phyloP scores from a whole-genome alignment of 2,888 invertebrate species.

The Lordiphosa andalusiaca region DNA sequence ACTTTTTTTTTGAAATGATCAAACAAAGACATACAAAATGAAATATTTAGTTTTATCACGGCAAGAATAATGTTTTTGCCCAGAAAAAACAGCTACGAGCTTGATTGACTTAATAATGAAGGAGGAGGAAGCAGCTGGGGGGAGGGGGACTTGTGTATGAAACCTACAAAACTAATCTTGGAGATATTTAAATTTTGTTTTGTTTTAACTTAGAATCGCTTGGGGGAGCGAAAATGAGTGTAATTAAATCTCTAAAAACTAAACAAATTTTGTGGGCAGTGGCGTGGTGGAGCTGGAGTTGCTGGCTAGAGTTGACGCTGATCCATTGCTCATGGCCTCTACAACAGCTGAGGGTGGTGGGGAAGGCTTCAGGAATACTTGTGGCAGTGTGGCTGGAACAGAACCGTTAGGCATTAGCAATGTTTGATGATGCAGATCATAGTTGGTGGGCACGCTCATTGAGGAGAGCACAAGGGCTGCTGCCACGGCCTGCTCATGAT shows the following conservation, averaged over 20 bases:
- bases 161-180: conserved; percentile 33
- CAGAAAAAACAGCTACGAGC: too few species aligned
- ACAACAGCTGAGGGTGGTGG: conserved; percentile 37
- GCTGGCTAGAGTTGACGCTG: conserved; percentile 8
- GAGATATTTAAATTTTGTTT: conserved; percentile 20
- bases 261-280: conserved; percentile 61
- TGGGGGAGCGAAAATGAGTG: conserved; percentile 18
- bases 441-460: conserved; percentile 60
- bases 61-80: conserved; percentile 4
- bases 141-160: conserved; percentile 23
- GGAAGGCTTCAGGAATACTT: conserved; percentile 69
- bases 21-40: conserved; percentile 18
- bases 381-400: conserved; percentile 56
- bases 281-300: conserved; percentile 6
- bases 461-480: conserved; percentile 76
- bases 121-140: neutral
- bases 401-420: neutral
- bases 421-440: conserved; percentile 30
- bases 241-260: conserved; percentile 22
- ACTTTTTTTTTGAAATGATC: conserved; percentile 22
- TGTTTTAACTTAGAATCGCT: conserved; percentile 26
- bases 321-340: conserved; percentile 25
- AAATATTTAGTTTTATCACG: neutral
- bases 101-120: conserved; percentile 1
- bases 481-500: conserved; percentile 75